Percentiles rank a stretch among this genome's conserved stretches.
phyloP scores from a whole-genome alignment of 2,888 invertebrate species.

The Campoplex capitator region DNA sequence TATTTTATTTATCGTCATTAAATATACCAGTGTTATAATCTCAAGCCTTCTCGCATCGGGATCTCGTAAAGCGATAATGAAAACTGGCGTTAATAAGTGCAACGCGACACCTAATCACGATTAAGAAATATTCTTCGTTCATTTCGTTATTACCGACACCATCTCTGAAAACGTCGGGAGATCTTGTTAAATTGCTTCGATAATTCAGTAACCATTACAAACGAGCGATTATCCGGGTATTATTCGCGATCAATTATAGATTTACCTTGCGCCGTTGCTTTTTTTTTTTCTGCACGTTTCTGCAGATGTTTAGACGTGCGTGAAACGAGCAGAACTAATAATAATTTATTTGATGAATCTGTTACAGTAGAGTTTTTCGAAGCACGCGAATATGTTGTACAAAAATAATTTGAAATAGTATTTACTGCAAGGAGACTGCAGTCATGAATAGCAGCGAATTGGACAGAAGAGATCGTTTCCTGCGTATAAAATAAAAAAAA shows the following conservation, averaged over 20 bases:
- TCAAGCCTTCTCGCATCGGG: constrained; percentile 16
- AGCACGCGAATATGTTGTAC: too few relatives aligned
- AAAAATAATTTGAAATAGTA: too few relatives aligned
- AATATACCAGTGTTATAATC: constrained; percentile 66
- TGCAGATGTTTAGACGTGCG: background rate
- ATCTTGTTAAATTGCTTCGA: constrained; percentile 55
- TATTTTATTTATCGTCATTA: constrained; percentile 66
- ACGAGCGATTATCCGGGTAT: constrained; percentile 13
- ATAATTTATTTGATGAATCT: background rate
- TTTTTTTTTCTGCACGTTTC: constrained; percentile 4
- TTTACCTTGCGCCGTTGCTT: background rate
- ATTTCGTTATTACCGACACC: constrained; percentile 16
- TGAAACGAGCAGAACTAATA: background rate
- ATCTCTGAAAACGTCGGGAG: constrained; percentile 20
- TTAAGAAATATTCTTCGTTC: constrained; percentile 61
- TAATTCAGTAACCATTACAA: constrained; percentile 49
- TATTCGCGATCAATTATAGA: constrained; percentile 53
- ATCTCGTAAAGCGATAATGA: constrained; percentile 63
- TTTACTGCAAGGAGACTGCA: too few relatives aligned
- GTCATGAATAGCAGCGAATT: background rate
- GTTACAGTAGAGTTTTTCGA: background rate
- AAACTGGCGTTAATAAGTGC: constrained; percentile 68
- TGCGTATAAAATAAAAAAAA: background rate
- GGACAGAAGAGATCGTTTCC: background rate
- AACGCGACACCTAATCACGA: constrained; percentile 65